phyloP scores from a whole-genome alignment of 2,797 vertebrate genomes.

The Catostomus latipinnis region DNA sequence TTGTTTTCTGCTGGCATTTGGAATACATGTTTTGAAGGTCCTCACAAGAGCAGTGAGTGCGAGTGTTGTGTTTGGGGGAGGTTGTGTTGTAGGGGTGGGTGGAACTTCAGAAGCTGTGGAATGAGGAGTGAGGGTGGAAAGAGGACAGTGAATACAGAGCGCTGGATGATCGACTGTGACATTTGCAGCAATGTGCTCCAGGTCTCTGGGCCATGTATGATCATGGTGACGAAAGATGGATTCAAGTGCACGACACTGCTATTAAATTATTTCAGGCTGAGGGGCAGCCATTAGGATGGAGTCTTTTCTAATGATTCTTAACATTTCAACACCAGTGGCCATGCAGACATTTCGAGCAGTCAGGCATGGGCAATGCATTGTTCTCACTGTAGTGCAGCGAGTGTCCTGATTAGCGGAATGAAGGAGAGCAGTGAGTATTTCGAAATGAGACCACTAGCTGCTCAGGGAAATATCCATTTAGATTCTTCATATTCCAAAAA shows the following conservation, averaged over 20 bases:
- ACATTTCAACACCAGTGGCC: conserved; percentile 51
- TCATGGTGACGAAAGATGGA: conserved; percentile 55
- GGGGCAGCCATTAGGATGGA: conserved; percentile 45
- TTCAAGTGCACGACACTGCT: conserved; percentile 50
- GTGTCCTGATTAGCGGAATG: conserved; percentile 16
- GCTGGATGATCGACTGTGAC: conserved; percentile 72
- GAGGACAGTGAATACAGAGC: conserved; percentile 56
- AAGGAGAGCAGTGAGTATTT: not conserved
- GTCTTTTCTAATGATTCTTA: conserved; percentile 56
- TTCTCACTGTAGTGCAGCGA: conserved; percentile 15
- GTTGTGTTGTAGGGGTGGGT: conserved; percentile 25
- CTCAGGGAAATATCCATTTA: not conserved
- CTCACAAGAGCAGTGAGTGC: conserved; percentile 75
- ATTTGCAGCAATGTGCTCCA: conserved; percentile 69
- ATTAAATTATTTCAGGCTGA: conserved; percentile 60
- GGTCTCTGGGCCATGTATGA: conserved; percentile 68
- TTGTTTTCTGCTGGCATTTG: conserved; percentile 70
- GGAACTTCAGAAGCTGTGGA: conserved; percentile 57
- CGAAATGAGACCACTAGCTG: not conserved
- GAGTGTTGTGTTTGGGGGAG: conserved; percentile 40
- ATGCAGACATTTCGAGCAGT: conserved; percentile 30
- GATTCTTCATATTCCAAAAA: not conserved
- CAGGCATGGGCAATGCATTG: conserved; percentile 27
- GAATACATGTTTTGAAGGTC: conserved; percentile 73
- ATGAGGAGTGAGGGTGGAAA: conserved; percentile 43